These are phyloP conservation scores for Heteronetta atricapilla DNA, from an alignment of 2,113 vertebrate genomes.

Conservation along the genomic window DNA sequence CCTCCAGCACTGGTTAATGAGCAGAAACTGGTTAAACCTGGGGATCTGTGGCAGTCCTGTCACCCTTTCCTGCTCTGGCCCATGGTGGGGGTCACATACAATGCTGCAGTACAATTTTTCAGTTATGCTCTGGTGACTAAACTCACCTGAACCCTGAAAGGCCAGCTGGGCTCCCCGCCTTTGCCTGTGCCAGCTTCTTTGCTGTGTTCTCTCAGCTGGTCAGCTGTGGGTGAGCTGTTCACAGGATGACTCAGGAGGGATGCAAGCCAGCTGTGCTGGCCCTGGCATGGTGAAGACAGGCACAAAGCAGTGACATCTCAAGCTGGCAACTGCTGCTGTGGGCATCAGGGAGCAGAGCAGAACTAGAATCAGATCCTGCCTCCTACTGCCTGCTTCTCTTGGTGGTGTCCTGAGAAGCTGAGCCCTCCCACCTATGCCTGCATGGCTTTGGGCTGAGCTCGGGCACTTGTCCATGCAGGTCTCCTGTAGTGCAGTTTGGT, in stretches of 20 bases:
- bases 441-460: neutral
- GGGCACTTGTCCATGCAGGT: neutral
- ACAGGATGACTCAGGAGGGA: neutral
- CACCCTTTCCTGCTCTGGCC: neutral
- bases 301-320: neutral
- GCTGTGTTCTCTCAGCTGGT: neutral
- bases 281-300: neutral
- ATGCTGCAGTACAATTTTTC: neutral
- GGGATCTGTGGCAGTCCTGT: accelerated
- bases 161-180: neutral
- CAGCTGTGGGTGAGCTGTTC: neutral
- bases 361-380: neutral
- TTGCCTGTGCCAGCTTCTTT: neutral
- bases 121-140: neutral
- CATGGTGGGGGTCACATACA: neutral
- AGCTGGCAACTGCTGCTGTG: neutral
- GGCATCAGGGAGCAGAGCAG: neutral
- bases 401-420: neutral
- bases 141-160: neutral
- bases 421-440: neutral
- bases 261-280: neutral
- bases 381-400: neutral
- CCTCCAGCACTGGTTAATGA: neutral
- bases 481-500: neutral
- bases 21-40: neutral